Percentiles rank a stretch among this genome's conserved stretches.
phyloP scores from a whole-genome alignment of 92 coral and sea anemone species.

The Chrysogorgia sp. region DNA sequence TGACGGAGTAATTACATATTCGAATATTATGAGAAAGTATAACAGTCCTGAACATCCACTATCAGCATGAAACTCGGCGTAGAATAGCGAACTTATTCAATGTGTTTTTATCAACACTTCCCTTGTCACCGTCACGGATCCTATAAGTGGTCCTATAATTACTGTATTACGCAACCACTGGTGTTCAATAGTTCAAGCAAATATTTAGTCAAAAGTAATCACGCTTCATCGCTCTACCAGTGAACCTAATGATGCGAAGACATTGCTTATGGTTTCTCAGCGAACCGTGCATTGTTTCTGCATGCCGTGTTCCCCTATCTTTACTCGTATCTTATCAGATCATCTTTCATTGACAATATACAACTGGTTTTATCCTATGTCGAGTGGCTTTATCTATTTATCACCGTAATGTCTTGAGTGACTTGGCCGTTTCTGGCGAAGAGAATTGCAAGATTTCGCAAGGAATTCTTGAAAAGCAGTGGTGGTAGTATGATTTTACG shows the following conservation, averaged over 20 bases:
- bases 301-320: constrained; percentile 30
- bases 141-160: too few relatives aligned
- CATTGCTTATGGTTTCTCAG: constrained; percentile 21
- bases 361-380: not conserved
- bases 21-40: too few relatives aligned
- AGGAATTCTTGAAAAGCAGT: not conserved
- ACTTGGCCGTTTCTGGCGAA: not conserved
- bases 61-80: too few relatives aligned
- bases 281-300: constrained; percentile 48
- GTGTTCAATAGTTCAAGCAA: not conserved
- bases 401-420: constrained; percentile 2
- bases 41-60: too few relatives aligned
- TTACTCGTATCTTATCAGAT: constrained; percentile 10
- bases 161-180: constrained; percentile 25
- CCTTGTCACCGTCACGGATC: too few relatives aligned
- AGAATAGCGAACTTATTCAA: too few relatives aligned
- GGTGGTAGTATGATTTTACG: constrained; percentile 10
- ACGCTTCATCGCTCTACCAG: constrained; percentile 39
- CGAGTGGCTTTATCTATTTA: not conserved
- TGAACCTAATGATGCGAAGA: constrained; percentile 2
- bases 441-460: not conserved
- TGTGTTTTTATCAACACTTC: too few relatives aligned
- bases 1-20: too few relatives aligned
- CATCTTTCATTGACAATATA: not conserved
- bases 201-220: not conserved